phyloP scores from a whole-genome alignment of 2,888 invertebrate genomes.

The Leucoma salicis region DNA sequence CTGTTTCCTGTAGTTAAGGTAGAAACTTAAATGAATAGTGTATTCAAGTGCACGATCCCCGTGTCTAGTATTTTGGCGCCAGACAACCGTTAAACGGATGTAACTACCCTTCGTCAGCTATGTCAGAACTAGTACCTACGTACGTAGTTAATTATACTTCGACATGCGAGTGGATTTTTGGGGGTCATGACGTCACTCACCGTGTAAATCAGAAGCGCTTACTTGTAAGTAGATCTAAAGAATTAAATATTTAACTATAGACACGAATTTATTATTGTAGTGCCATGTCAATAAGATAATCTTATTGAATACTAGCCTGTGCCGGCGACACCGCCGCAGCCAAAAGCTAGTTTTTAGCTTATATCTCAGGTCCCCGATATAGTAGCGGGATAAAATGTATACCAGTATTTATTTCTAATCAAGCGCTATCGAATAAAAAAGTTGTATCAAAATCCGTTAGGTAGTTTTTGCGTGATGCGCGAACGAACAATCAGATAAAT shows the following conservation, averaged over 20 bases:
- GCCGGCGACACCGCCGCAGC: too few relatives aligned
- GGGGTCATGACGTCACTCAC: slow-evolving; percentile 23
- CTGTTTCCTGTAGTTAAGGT: slow-evolving; percentile 14
- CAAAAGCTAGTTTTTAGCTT: too few relatives aligned
- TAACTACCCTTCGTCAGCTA: slow-evolving; percentile 45
- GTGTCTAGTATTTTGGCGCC: slow-evolving; percentile 64
- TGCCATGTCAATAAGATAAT: too few relatives aligned
- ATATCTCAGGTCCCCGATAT: too few relatives aligned
- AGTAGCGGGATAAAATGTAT: too few relatives aligned
- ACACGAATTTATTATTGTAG: too few relatives aligned
- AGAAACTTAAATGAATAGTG: slow-evolving; percentile 15
- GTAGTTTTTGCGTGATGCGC: too few relatives aligned
- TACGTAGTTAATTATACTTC: slow-evolving; percentile 38
- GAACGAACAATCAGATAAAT: too few relatives aligned
- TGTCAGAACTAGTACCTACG: slow-evolving; percentile 26
- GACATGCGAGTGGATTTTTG: slow-evolving; percentile 37
- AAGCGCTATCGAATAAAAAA: too few relatives aligned
- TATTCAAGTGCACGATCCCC: slow-evolving; percentile 37
- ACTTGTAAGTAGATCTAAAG: slow-evolving; percentile 22
- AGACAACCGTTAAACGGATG: slow-evolving; percentile 56
- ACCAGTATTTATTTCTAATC: too few relatives aligned
- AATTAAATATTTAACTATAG: neutral
- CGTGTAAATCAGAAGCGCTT: slow-evolving; percentile 11
- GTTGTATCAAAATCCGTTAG: too few relatives aligned
- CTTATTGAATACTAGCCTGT: too few relatives aligned